Conservation (phyloP, 2,113 vertebrate genomes). For the Calypte anna region DNA sequence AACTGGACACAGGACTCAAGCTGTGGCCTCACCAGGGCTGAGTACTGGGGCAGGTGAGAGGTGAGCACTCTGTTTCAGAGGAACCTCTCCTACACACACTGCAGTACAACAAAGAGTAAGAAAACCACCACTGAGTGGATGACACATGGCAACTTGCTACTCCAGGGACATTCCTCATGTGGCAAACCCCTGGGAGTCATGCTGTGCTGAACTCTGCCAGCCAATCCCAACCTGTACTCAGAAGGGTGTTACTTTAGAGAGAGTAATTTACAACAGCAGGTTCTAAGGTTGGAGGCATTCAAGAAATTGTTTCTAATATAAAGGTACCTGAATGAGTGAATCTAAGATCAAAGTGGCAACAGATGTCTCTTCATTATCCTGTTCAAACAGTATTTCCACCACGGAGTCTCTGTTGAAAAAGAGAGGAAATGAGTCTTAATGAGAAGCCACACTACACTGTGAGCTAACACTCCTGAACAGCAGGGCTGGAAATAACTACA, state of each 20-base stretch:
- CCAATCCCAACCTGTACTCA: neutral
- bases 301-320: neutral
- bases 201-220: neutral
- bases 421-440: neutral
- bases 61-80: accelerated
- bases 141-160: neutral
- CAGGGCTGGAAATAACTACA: neutral
- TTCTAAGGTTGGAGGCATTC: neutral
- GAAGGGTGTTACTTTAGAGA: neutral
- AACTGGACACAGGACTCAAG: too few species aligned
- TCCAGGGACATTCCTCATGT: too few species aligned
- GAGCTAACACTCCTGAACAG: neutral
- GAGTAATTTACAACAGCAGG: neutral
- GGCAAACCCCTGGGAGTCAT: neutral
- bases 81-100: neutral
- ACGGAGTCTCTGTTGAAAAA: conserved; percentile 87
- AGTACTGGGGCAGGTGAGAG: neutral
- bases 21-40: too few species aligned
- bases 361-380: conserved; percentile 98
- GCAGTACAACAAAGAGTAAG: neutral
- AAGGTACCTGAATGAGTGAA: conserved; percentile 89
- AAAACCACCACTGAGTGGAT: neutral
- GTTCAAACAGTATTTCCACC: conserved; percentile 95
- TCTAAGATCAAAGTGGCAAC: conserved; percentile 94
- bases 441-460: neutral